Evolutionary conservation across 2,888 invertebrate species (phyloP).

Genomic region (Caenorhabditis afra): DNA sequence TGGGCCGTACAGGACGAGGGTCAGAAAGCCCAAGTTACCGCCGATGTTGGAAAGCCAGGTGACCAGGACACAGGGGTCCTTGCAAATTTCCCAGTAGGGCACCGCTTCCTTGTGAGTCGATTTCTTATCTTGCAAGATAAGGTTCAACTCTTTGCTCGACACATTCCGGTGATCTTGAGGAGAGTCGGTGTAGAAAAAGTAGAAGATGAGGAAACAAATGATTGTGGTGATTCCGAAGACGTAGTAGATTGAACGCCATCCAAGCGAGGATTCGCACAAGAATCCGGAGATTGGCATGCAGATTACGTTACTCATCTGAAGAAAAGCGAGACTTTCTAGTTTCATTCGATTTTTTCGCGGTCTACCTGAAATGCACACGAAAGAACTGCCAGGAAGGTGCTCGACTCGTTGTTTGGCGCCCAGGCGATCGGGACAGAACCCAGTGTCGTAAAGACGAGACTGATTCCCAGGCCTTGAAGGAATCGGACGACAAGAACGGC

Average conservation of each 20-base stretch:
- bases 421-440: constrained; percentile 50
- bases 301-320: constrained; percentile 50
- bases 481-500: constrained; percentile 38
- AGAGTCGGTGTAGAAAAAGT: constrained; percentile 56
- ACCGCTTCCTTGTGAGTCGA: constrained; percentile 43
- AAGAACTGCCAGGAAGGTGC: constrained; percentile 44
- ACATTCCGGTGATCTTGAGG: constrained; percentile 54
- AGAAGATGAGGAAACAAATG: constrained; percentile 49
- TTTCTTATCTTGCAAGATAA: constrained; percentile 53
- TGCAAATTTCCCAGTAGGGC: constrained; percentile 61
- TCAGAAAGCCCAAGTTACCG: constrained; percentile 50
- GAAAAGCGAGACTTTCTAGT: not conserved
- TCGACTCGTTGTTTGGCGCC: constrained; percentile 45
- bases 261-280: constrained; percentile 53
- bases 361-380: constrained; percentile 55
- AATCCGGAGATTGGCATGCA: constrained; percentile 61
- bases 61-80: constrained; percentile 41
- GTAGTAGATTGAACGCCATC: constrained; percentile 59
- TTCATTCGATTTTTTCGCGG: not conserved
- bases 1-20: constrained; percentile 56
- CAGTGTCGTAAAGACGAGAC: constrained; percentile 39
- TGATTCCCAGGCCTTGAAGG: constrained; percentile 45
- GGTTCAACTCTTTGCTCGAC: constrained; percentile 37
- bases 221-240: constrained; percentile 40
- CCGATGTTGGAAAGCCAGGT: constrained; percentile 53